Base-by-base conservation (phyloP, 2,113 vertebrate genomes). In the Andinoacara biseriatus region DNA sequence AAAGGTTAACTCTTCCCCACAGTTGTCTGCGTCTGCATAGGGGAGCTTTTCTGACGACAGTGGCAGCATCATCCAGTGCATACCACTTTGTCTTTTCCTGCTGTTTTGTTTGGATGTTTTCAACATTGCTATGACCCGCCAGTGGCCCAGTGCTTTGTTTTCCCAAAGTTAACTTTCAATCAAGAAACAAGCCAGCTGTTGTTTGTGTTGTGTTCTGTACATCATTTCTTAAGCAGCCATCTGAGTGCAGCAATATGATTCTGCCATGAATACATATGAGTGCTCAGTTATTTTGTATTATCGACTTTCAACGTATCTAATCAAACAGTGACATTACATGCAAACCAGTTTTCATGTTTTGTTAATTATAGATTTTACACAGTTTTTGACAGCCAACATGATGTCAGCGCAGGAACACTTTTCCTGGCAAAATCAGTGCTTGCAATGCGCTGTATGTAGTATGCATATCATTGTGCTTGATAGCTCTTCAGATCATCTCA, bases 1-100 rank as follows among this genome's bases (percentile, higher is more conserved):
- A 93, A 92, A 93, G 93, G 94, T 94, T 93, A 95, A 90, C 89
- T 91, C 88, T 93, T 94, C 90, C 87, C 81, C 80, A 86, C 87
- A 87, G 85, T 91, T 91, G 88, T 87, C 90, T 92, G 80, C 56
- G 86, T 77, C 76, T 88, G 86, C 90, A 92, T 91, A 91, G 58
- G 61, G 75, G 76, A 90, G 69, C 58, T 56, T 90, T 90, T 93
- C 83, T 79, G 54, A 87, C 77, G 78, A 87, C 67, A 81, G 84
- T 63, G 85, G 84, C 83, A 59, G 69, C 82, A 20, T 24, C 72
- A 40, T 78, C 65, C 43, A 52, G 31, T 52, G 43, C 65, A 38
- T 72, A 59, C 85, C 72, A 83, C 74, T 84, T 85, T 86, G 78
- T 83, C 76, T 91, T 85, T 90, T 76, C 61, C 82, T 85, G 88